phyloP scores from a whole-genome alignment of 2,888 invertebrate genomes.

The Himalopsyche japonica region DNA sequence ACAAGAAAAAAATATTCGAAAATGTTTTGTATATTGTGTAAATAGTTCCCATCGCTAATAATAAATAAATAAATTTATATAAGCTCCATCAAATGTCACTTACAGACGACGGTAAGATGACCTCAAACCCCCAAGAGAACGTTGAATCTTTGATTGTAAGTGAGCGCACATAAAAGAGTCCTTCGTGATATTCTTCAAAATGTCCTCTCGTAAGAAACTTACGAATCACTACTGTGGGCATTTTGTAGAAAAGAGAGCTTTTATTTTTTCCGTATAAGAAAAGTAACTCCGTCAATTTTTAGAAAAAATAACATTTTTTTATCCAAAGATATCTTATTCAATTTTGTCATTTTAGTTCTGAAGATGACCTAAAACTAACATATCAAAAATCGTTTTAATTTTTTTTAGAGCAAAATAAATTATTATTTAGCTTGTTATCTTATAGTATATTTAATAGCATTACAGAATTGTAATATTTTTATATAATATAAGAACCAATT shows the following conservation, averaged over 20 bases:
- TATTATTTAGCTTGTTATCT: too few species aligned
- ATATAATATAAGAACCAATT: too few species aligned
- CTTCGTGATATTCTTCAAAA: neutral
- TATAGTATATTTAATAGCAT: too few species aligned
- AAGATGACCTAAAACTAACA: too few species aligned
- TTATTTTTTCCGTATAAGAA: neutral
- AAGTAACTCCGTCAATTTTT: neutral
- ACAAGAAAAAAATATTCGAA: too few species aligned
- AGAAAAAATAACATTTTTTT: neutral
- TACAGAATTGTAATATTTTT: too few species aligned
- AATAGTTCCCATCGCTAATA: too few species aligned
- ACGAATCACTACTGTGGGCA: neutral
- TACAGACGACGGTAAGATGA: neutral
- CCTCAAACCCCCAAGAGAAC: neutral
- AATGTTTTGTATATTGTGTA: too few species aligned
- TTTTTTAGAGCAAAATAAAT: too few species aligned
- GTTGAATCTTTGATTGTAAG: constrained; percentile 28
- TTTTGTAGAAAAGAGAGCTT: neutral
- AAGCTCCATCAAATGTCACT: neutral
- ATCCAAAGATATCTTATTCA: too few species aligned
- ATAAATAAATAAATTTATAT: neutral
- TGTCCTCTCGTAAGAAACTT: constrained; percentile 6
- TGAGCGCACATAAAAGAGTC: constrained; percentile 18
- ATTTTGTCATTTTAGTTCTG: too few species aligned
- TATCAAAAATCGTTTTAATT: too few species aligned